Base-by-base conservation (phyloP, 64 coral and sea anemone species). In the Platygyra sinensis region DNA sequence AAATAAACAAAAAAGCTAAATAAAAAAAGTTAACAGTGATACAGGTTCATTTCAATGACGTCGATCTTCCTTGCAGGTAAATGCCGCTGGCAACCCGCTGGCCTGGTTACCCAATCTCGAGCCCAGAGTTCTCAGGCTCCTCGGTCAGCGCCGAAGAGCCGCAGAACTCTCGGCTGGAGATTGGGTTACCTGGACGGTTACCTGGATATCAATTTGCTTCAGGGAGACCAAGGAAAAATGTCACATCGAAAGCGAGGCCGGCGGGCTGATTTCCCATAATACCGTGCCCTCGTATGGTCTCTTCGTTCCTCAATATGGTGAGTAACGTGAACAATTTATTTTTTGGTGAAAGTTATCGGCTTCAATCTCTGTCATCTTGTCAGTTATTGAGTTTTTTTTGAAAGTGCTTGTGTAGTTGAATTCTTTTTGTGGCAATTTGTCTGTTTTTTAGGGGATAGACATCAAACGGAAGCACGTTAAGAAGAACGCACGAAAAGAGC, bases 381-480 rank as follows among this genome's bases (percentile, higher is more conserved):
- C 27, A 69, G 63, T 8, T 28, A 15, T 28, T 5, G 32, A 6
- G 24, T n/a, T 36, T 15, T n/a, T 0, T 72, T 85, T 22, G 2
- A 2, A 10, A 16, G 7, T 27, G 22, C 1, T 16, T 5, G 12
- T 65, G 33, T 85, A 71, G 24, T n/a, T 17, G 18, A 51, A 51
- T 3, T 16, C 18, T 85, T 17, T n/a, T 69, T 50, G 22, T 51
- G 11, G 24, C 27, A 17, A 27, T 72, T 13, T 71, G 7, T 25
- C 1, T 50, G 15, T 65, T 88, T 87, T 87, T 72, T 83, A 96
- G 95, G 97, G 97, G 81, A 99, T 99, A 93, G 94, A 99, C 90
- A 96, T 99, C 62, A 93, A 93, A 76, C 91, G 93, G n/a, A 99
- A 99, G 85, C 97, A 99, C 89, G 76, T 86, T 52, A 99, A 99